Evolutionary conservation across 1,140 invertebrate species (phyloP), one percentile per base, ranked within the genome.

Genomic region (Papilio xuthus): DNA sequence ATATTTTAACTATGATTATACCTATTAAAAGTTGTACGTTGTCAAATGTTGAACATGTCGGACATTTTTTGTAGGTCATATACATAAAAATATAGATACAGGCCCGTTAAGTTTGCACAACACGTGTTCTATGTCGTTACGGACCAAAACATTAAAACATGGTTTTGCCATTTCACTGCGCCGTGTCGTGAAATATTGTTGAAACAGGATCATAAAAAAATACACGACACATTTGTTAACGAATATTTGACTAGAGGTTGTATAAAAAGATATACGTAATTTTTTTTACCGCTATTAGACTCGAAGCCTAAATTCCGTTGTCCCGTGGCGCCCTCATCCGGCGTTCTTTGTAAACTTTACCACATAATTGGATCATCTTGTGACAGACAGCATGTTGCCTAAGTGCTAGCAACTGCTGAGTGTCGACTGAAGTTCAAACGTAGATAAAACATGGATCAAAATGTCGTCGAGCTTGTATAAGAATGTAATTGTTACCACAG

Each of bases 91-190:
- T 53, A 53, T 53, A 47, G 53, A 28, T 15, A 15, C 60, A 32
- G 12, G 4, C 23, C 26, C 12, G 60, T 28, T 28, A 13, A 67
- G 26, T 28, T 28, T 28, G 26, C 60, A 67, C 60, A 15, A 67
- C 60, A 67, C 60, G 60, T 67, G 60, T 60, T 60, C 23, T 67
- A 13, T 28, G 60, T 67, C 60, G 60, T 67, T 67, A 67, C 60
- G 23, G 26, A 67, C 10, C 60, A 28, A 67, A 28, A 28, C 26
- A 67, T 67, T 67, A 67, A 60, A 60, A 67, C 60, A 67, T 23
- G 60, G 4, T 28, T 26, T 28, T 23, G 56, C 20, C 56, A 67
- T 67, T 67, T 67, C 60, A 67, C 60, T 28, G 26, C 60, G 60
- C 15, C 23, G 23, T 67, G 7, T 15, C 60, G 60, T 67, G 60